Base-by-base conservation (phyloP, 2,113 vertebrate species). In the Sceloporus undulatus region DNA sequence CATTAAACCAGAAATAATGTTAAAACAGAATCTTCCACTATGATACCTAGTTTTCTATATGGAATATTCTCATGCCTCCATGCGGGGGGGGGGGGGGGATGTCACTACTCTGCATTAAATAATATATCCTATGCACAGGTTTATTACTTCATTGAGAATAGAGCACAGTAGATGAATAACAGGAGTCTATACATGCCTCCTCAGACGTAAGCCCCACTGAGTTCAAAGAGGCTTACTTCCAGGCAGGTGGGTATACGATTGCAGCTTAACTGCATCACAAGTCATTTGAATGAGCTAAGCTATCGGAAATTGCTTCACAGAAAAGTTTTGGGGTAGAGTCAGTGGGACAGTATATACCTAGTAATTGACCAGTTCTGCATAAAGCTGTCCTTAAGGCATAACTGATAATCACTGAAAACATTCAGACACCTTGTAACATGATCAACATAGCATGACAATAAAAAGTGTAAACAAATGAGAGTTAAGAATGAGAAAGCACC, bases 391-490 rank as follows among this genome's bases (percentile, higher is more conserved):
- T 93, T 71, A 81, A 95, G 93, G 90, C 89, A 86, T 92, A 96
- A 95, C 92, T 92, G 70, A 81, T 91, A 94, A 92, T 96, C 90
- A 95, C 93, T 95, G 74, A 80, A 85, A 93, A 92, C 94, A 75
- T 86, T 78, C 66, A 94, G 90, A 89, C 91, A 94, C 88, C 90
- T 84, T 77, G 86, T 94, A 94, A 85, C 29, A 92, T 42, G 13
- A 65, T 93, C 87, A 89, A 93, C 91, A 82, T 21, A 82, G 4
- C 2, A 38, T 90, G 13, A 5, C 74, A 16, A 56, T 89, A 82
- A 93, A 86, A 84, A 75, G 79, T 86, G 8, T 82, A 91, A 95
- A 88, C 85, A 42, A 27, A 84, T 54, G 1, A 5, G 6, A 27
- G 5, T 66, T 52, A 70, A 27, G 68, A 34, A 9, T 19, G 1